These are phyloP conservation scores for Drosophila mauritiana DNA, from an alignment of 1,140 invertebrate genomes.

Conservation along the genomic window DNA sequence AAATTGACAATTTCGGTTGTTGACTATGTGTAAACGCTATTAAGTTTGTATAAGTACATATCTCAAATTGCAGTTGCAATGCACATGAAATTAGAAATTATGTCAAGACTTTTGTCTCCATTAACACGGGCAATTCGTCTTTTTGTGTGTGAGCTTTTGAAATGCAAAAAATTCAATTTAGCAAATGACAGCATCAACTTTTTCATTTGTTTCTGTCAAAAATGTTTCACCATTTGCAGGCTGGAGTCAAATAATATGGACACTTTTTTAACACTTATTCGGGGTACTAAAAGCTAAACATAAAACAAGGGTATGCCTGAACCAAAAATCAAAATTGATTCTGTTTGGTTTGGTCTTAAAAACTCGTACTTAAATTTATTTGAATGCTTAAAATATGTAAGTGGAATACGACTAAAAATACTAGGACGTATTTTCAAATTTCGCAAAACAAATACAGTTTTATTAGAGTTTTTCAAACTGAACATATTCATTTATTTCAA, in stretches of 20 bases:
- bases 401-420: neutral
- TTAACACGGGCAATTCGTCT: slow-evolving; percentile 9
- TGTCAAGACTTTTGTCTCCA: slow-evolving; percentile 51
- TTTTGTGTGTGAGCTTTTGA: slow-evolving; percentile 13
- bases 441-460: slow-evolving; percentile 21
- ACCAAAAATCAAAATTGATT: neutral
- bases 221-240: slow-evolving; percentile 19
- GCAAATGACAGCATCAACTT: slow-evolving; percentile 70
- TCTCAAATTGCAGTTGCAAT: slow-evolving; percentile 64
- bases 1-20: slow-evolving; percentile 42
- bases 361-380: neutral
- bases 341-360: too few species aligned
- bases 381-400: neutral
- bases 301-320: slow-evolving; percentile 15
- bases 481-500: slow-evolving; percentile 30
- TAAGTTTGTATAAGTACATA: slow-evolving; percentile 49
- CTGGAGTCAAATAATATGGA: slow-evolving; percentile 5
- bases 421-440: slow-evolving; percentile 1
- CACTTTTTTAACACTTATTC: slow-evolving; percentile 24
- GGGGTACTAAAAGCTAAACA: neutral
- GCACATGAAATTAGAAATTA: slow-evolving; percentile 70
- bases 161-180: slow-evolving; percentile 66
- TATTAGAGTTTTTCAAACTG: slow-evolving; percentile 41
- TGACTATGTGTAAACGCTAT: slow-evolving; percentile 34
- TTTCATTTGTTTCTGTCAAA: slow-evolving; percentile 73